phyloP scores from a whole-genome alignment of 92 coral and sea anemone species.

The Diadumene lineata region DNA sequence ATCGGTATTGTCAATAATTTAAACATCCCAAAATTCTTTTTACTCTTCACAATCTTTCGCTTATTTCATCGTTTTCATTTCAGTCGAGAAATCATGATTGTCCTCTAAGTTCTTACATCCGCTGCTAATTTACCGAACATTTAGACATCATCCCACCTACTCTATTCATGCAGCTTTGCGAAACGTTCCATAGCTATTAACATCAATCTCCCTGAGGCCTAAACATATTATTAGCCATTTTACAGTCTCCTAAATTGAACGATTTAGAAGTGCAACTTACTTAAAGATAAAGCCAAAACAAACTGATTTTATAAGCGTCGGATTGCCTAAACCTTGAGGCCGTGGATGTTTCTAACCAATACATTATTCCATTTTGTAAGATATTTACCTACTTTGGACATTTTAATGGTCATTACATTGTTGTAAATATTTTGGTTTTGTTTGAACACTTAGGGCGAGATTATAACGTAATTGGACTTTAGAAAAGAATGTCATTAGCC shows the following conservation, averaged over 20 bases:
- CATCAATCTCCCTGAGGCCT: slow-evolving; percentile 1
- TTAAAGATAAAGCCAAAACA: slow-evolving; percentile 21
- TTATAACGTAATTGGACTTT: slow-evolving; percentile 13
- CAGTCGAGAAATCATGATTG: neutral
- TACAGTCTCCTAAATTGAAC: slow-evolving; percentile 8
- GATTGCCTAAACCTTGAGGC: slow-evolving; percentile 8
- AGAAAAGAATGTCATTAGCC: slow-evolving; percentile 13
- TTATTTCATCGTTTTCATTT: neutral
- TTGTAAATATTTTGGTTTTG: neutral
- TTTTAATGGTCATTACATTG: slow-evolving; percentile 13
- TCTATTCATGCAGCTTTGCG: neutral
- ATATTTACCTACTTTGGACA: slow-evolving; percentile 2
- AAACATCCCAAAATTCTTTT: neutral
- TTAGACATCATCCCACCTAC: slow-evolving; percentile 3
- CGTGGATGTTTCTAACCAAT: slow-evolving; percentile 1
- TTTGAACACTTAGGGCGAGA: slow-evolving; percentile 2
- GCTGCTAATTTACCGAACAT: slow-evolving; percentile 21
- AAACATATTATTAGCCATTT: slow-evolving; percentile 10
- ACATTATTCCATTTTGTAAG: slow-evolving; percentile 4
- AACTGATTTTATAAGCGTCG: neutral
- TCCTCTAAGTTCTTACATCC: slow-evolving; percentile 1
- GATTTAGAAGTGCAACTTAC: slow-evolving; percentile 14
- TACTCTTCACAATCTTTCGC: neutral
- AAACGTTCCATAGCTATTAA: slow-evolving; percentile 8
- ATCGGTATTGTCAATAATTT: too few relatives aligned